Percentiles rank a stretch among this genome's conserved stretches.
Evolutionary conservation across 2,113 vertebrate genomes (phyloP).

Genomic region (Scytalopus superciliaris): DNA sequence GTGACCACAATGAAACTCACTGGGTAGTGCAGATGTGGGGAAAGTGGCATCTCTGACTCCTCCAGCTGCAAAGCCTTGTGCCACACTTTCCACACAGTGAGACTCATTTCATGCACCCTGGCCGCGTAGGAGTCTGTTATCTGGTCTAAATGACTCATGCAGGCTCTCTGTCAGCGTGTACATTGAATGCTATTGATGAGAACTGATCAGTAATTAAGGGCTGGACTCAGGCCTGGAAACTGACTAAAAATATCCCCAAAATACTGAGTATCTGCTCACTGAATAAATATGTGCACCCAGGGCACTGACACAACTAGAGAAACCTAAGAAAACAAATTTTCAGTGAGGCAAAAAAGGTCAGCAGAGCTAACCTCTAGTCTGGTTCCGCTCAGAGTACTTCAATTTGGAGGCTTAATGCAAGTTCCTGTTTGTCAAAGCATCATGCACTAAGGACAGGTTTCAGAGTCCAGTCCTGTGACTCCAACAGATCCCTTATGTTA

Average conservation of each 20-base stretch:
- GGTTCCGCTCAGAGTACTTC: background rate
- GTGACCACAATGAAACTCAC: background rate
- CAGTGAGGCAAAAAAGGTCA: background rate
- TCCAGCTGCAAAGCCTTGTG: background rate
- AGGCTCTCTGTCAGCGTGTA: background rate
- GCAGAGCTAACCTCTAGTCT: background rate
- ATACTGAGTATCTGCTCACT: background rate
- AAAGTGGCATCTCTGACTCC: background rate
- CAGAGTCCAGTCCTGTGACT: background rate
- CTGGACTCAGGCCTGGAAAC: background rate
- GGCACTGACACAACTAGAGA: background rate
- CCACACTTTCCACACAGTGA: background rate
- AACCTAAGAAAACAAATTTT: background rate
- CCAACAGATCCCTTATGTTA: background rate
- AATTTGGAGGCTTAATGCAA: background rate
- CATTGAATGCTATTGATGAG: background rate
- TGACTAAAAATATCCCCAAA: accelerated
- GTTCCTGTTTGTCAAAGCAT: background rate
- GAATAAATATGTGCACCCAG: background rate
- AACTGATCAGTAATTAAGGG: background rate
- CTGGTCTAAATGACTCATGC: background rate
- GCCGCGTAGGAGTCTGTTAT: background rate
- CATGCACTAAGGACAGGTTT: background rate
- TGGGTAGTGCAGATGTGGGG: background rate
- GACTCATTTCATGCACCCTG: background rate